Evolutionary conservation across 2,888 invertebrate species (phyloP), one percentile per base, ranked within the genome.

Genomic region (Oscheius myriophilus): DNA sequence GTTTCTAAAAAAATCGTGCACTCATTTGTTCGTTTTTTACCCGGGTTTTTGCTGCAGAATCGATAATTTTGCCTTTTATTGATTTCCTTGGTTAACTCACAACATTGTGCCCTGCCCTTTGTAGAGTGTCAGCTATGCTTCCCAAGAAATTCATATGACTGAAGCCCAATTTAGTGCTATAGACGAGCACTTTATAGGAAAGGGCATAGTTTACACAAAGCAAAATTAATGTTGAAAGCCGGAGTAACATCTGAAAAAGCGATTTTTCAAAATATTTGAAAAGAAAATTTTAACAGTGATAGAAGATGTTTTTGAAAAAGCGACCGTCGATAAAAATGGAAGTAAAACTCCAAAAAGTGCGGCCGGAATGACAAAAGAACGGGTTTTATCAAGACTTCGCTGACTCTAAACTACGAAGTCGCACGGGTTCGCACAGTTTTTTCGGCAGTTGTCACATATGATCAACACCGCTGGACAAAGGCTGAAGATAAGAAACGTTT

Each of bases 71-170:
- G n/a, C n/a, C n/a, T n/a, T n/a, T n/a, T n/a, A n/a, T n/a, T n/a
- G n/a, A n/a, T n/a, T n/a, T n/a, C n/a, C n/a, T n/a, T n/a, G n/a
- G n/a, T n/a, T n/a, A 39, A 33, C 72, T 41, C 6, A 75, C 75
- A 66, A 75, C 75, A 65, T 73, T 61, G 42, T 76, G 75, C 0
- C 73, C 73, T 11, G 69, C 71, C 16, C 54, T 59, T 12, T 71
- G 67, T 0, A 76, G 63, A 9, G 73, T 70, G 62, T 76, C 75
- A 0, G 75, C 67, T 2, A 76, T 43, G 25, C 68, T 66, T 0
- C 73, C 75, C 66, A 76, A 64, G 57, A 71, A 73, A 52, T 71
- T 71, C 23, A 67, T 68, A 61, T 76, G 75, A 64, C 71, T 71
- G 23, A 69, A 70, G 11, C 70, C 73, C 25, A 71, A 65, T 18